phyloP scores from a whole-genome alignment of 2,113 vertebrate genomes.

The Micromys minutus region DNA sequence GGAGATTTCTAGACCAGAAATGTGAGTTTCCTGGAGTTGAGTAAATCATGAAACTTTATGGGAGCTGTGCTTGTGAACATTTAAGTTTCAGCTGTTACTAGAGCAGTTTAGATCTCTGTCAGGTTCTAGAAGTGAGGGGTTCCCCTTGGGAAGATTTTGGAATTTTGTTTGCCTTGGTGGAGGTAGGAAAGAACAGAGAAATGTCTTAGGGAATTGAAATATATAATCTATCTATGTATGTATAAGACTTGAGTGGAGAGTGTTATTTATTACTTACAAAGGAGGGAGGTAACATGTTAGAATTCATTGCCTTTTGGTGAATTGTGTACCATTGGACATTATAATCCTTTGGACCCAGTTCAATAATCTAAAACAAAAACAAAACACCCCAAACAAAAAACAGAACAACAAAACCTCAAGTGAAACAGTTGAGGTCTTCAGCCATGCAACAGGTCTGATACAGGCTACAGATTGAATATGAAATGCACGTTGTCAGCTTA shows the following conservation, averaged over 20 bases:
- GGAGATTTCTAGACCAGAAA: neutral
- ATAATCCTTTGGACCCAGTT: neutral
- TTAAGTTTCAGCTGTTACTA: neutral
- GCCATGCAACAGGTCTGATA: neutral
- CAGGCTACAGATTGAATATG: neutral
- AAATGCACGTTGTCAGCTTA: neutral
- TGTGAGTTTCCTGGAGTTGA: neutral
- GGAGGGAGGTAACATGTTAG: neutral
- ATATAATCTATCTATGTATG: no score
- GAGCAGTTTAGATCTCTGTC: neutral
- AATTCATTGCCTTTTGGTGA: neutral
- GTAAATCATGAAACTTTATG: neutral
- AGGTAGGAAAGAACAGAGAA: neutral
- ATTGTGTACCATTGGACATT: neutral
- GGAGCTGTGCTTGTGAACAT: neutral
- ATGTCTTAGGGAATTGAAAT: neutral
- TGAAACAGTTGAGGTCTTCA: neutral
- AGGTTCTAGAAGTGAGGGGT: neutral
- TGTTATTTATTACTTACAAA: neutral
- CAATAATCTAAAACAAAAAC: neutral
- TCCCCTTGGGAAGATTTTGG: slow-evolving; percentile 19
- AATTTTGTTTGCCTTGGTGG: neutral
- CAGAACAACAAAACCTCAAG: neutral
- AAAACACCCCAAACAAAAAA: neutral
- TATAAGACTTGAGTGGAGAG: neutral